Percentiles rank a stretch among this genome's conserved stretches.
phyloP scores from a whole-genome alignment of 2,113 vertebrate species.

The Gavialis gangeticus region DNA sequence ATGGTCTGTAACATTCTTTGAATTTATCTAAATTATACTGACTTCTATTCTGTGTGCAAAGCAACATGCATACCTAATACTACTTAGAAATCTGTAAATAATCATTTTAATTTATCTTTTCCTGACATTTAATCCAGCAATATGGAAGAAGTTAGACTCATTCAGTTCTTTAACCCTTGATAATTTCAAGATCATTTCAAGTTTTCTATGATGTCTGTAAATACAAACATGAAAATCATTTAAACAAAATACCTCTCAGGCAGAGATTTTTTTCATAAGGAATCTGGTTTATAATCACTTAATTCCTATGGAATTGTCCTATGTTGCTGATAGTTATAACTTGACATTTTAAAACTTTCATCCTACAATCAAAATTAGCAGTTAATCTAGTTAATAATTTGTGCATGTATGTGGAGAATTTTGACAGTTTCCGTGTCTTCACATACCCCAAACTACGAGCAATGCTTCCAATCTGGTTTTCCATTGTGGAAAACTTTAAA shows the following conservation, averaged over 20 bases:
- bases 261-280: not conserved
- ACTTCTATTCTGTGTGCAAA: conserved; percentile 45
- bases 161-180: conserved; percentile 49
- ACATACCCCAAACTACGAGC: conserved; percentile 6
- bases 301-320: not conserved
- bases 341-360: conserved; percentile 4
- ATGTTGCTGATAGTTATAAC: not conserved
- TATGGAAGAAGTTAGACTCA: conserved; percentile 37
- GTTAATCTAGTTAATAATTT: not conserved
- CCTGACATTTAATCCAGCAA: conserved; percentile 52
- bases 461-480: conserved; percentile 38
- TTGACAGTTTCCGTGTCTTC: conserved; percentile 34
- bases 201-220: conserved; percentile 6
- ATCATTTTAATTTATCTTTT: conserved; percentile 49
- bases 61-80: not conserved
- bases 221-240: not conserved
- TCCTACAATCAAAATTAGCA: conserved; percentile 48
- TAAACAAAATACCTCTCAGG: not conserved
- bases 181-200: conserved; percentile 13
- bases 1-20: no score
- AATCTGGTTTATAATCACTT: not conserved
- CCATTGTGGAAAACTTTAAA: not conserved
- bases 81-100: not conserved
- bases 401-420: conserved; percentile 33
- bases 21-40: conserved; percentile 10